phyloP scores from a whole-genome alignment of 2,888 invertebrate species.

The Parelbella ahira region DNA sequence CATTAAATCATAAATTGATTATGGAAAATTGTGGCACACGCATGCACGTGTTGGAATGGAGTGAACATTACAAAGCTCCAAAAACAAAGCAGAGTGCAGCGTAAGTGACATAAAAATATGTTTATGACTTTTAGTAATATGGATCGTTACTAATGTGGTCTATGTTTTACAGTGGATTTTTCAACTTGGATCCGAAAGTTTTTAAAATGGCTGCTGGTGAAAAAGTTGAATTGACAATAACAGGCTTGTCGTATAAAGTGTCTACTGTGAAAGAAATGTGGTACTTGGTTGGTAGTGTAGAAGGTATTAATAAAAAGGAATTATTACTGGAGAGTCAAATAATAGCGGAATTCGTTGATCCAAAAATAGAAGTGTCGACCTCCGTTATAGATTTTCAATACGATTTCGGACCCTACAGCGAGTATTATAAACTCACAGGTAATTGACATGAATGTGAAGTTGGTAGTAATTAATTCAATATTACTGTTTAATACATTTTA shows the following conservation, averaged over 20 bases:
- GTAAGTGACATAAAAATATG: constrained; percentile 39
- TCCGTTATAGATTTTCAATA: constrained; percentile 68
- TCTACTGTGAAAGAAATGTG: constrained; percentile 75
- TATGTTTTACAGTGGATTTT: constrained; percentile 58
- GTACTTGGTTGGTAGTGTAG: constrained; percentile 79
- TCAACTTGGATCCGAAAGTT: constrained; percentile 63
- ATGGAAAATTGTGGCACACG: constrained; percentile 80
- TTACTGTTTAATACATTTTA: no score
- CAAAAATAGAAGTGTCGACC: constrained; percentile 75
- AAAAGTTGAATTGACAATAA: constrained; percentile 57
- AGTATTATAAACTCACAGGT: constrained; percentile 71
- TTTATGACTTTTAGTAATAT: not conserved
- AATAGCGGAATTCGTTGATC: constrained; percentile 80
- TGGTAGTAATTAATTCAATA: no score
- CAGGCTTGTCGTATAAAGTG: constrained; percentile 57
- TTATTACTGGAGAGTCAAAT: constrained; percentile 72
- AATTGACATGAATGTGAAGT: no score
- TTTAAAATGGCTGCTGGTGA: constrained; percentile 71
- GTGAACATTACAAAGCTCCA: constrained; percentile 63
- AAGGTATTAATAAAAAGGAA: constrained; percentile 76
- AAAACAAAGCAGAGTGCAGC: constrained; percentile 51
- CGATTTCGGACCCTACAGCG: constrained; percentile 68
- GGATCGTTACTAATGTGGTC: not conserved
- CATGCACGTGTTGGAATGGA: constrained; percentile 76
- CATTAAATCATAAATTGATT: constrained; percentile 56